phyloP scores from a whole-genome alignment of 1,140 invertebrate species.

The Pectinophora gossypiella region DNA sequence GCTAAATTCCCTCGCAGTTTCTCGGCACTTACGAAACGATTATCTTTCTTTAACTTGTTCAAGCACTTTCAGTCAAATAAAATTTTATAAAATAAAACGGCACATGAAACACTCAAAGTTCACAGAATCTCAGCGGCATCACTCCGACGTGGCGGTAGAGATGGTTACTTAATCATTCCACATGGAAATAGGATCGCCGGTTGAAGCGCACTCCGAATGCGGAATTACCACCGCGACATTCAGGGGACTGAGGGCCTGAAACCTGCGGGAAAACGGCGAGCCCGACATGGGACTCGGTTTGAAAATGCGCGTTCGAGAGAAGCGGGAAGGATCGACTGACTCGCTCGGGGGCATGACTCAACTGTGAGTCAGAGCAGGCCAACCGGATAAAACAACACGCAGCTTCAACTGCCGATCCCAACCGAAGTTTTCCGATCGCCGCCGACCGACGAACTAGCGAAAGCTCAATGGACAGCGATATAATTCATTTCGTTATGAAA shows the following conservation, averaged over 20 bases:
- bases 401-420: neutral
- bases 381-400: slow-evolving; percentile 13
- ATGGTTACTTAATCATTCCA: slow-evolving; percentile 60
- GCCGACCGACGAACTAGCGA: slow-evolving; percentile 19
- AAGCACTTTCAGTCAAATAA: slow-evolving; percentile 8
- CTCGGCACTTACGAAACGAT: slow-evolving; percentile 15
- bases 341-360: slow-evolving; percentile 35
- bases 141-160: slow-evolving; percentile 21
- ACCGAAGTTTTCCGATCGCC: slow-evolving; percentile 19
- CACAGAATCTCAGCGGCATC: slow-evolving; percentile 23
- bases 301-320: slow-evolving; percentile 27
- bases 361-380: slow-evolving; percentile 39
- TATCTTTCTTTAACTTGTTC: slow-evolving; percentile 5
- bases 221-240: slow-evolving; percentile 24
- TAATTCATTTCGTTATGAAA: slow-evolving; percentile 38
- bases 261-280: slow-evolving; percentile 65
- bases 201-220: slow-evolving; percentile 6
- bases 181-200: slow-evolving; percentile 24
- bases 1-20: slow-evolving; percentile 24
- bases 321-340: slow-evolving; percentile 13
- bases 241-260: slow-evolving; percentile 56
- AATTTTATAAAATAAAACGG: slow-evolving; percentile 21
- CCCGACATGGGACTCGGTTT: slow-evolving; percentile 52
- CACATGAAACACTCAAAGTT: slow-evolving; percentile 21
- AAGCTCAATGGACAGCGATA: slow-evolving; percentile 54